Evolutionary conservation across 2,113 vertebrate genomes (phyloP).

Genomic region (Penelope pileata): DNA sequence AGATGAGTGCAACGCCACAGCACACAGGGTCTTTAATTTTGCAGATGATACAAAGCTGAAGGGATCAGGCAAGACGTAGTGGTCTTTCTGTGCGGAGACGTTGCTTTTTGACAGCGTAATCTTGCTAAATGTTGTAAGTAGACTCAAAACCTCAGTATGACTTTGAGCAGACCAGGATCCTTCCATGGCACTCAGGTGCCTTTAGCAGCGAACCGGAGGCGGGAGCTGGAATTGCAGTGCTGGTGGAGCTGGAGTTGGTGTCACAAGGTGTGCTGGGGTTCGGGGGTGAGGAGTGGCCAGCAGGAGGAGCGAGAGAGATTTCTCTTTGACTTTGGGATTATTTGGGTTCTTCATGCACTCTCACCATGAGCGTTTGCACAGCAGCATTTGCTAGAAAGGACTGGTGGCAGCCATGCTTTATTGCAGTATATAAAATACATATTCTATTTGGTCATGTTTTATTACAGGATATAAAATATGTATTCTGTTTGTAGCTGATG

Average conservation of each 20-base stretch:
- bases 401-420: neutral
- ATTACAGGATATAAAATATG: neutral
- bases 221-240: neutral
- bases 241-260: neutral
- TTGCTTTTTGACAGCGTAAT: neutral
- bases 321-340: neutral
- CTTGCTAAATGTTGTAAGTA: neutral
- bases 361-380: neutral
- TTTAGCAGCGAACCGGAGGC: neutral
- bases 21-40: neutral
- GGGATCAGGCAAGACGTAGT: neutral
- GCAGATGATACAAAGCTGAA: neutral
- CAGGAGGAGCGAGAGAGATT: neutral
- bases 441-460: neutral
- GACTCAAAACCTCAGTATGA: neutral
- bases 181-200: neutral
- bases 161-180: neutral
- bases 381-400: neutral
- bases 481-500: neutral
- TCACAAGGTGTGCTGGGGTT: neutral
- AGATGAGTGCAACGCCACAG: neutral
- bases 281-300: neutral
- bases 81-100: neutral
- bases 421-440: neutral
- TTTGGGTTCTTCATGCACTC: neutral